These are phyloP conservation scores for Cylas formicarius DNA, from an alignment of 1,140 invertebrate genomes.

Conservation along the genomic window DNA sequence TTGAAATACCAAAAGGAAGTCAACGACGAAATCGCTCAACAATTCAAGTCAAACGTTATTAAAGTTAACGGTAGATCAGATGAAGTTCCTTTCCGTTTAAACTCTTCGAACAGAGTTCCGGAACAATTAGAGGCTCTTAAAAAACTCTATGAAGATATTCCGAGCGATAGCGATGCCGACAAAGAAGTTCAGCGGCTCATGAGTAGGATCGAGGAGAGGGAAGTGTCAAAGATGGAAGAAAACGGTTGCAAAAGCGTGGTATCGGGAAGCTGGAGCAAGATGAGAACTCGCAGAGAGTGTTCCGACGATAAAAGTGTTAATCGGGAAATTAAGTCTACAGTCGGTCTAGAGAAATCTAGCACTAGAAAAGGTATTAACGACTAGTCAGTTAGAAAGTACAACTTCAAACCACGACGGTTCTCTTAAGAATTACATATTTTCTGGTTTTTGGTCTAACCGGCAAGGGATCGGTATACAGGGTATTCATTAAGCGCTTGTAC, in stretches of 20 bases:
- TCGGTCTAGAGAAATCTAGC: no score
- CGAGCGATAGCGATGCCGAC: constrained; percentile 41
- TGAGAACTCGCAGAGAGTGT: constrained; percentile 36
- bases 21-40: constrained; percentile 19
- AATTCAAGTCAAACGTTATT: constrained; percentile 5
- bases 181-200: constrained; percentile 44
- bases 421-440: no score
- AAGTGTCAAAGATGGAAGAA: constrained; percentile 9
- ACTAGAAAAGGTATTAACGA: no score
- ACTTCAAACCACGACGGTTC: no score
- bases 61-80: background rate
- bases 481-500: no score
- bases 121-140: constrained; percentile 39
- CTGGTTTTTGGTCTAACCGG: no score
- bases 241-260: constrained; percentile 34
- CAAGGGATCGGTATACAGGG: no score
- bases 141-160: constrained; percentile 40
- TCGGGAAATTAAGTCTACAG: no score
- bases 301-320: constrained; percentile 17
- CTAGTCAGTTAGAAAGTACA: no score
- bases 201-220: constrained; percentile 23
- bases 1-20: constrained; percentile 28
- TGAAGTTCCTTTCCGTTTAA: constrained; percentile 1
- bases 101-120: constrained; percentile 22
- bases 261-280: constrained; percentile 41